phyloP scores from a whole-genome alignment of 2,888 invertebrate species.

The Drosophila vallismaia region DNA sequence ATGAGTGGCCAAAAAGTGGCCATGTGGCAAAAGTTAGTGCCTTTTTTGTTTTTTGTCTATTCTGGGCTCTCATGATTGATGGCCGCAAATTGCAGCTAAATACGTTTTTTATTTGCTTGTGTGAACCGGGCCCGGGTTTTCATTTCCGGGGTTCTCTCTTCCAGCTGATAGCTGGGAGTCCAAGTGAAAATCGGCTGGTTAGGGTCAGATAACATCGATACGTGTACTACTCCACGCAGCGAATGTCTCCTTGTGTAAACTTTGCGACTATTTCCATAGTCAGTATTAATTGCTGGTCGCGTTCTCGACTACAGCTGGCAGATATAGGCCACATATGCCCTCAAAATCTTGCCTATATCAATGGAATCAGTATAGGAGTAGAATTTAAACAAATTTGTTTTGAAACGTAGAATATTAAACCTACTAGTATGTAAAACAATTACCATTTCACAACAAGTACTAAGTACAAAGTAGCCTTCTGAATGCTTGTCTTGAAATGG shows the following conservation, averaged over 20 bases:
- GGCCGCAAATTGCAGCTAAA: constrained; percentile 78
- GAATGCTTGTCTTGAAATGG: too few relatives aligned
- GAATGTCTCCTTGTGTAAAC: constrained; percentile 20
- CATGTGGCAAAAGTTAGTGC: constrained; percentile 73
- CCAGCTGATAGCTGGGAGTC: constrained; percentile 15
- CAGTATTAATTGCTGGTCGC: constrained; percentile 32
- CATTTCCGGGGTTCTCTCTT: constrained; percentile 41
- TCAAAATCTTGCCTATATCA: constrained; percentile 29
- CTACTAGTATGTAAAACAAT: neutral
- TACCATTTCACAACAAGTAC: too few relatives aligned
- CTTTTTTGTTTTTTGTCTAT: constrained; percentile 21
- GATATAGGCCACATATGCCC: constrained; percentile 27
- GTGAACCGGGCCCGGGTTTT: constrained; percentile 36
- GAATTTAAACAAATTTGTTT: neutral
- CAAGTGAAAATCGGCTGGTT: constrained; percentile 31
- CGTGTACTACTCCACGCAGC: constrained; percentile 40
- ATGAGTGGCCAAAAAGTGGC: constrained; percentile 64
- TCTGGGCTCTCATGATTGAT: constrained; percentile 67
- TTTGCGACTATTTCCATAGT: constrained; percentile 18
- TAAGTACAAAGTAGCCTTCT: too few relatives aligned
- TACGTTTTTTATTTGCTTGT: constrained; percentile 77
- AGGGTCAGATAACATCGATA: constrained; percentile 37
- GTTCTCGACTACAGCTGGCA: constrained; percentile 16
- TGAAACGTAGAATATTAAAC: neutral
- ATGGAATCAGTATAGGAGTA: neutral